These are phyloP conservation scores for Laticauda colubrina DNA, from an alignment of 2,113 vertebrate species.

Conservation along the genomic window DNA sequence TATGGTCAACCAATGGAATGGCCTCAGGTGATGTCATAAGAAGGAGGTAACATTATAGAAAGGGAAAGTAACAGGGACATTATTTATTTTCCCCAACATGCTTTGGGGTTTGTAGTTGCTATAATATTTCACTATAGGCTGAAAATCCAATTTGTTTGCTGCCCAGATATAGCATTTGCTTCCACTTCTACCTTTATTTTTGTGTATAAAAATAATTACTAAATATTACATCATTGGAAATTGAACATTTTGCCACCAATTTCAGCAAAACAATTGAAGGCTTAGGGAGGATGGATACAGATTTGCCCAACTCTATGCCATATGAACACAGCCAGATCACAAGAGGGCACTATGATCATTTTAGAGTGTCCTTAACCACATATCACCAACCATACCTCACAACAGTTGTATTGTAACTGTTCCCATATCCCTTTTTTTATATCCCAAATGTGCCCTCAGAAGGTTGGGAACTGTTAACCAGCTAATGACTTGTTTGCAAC, in stretches of 20 bases:
- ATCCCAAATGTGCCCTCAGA: background rate
- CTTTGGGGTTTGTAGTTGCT: background rate
- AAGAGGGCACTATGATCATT: background rate
- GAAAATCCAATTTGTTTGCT: background rate
- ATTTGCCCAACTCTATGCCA: background rate
- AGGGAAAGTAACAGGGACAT: background rate
- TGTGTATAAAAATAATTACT: background rate
- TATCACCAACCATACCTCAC: background rate
- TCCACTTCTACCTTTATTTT: background rate
- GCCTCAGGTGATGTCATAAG: background rate
- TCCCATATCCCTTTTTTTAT: background rate
- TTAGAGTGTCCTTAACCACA: background rate
- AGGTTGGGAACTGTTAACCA: background rate
- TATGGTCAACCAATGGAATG: background rate
- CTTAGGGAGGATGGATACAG: background rate
- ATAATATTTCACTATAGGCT: background rate
- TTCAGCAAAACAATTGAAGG: background rate
- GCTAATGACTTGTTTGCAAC: background rate
- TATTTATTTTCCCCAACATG: background rate
- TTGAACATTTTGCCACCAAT: background rate
- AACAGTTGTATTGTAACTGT: background rate
- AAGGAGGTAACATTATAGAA: background rate
- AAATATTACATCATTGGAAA: background rate
- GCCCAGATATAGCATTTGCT: background rate
- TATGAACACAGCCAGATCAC: background rate